Conservation (phyloP, 2,113 vertebrate genomes). For the Cryptotis parvus region DNA sequence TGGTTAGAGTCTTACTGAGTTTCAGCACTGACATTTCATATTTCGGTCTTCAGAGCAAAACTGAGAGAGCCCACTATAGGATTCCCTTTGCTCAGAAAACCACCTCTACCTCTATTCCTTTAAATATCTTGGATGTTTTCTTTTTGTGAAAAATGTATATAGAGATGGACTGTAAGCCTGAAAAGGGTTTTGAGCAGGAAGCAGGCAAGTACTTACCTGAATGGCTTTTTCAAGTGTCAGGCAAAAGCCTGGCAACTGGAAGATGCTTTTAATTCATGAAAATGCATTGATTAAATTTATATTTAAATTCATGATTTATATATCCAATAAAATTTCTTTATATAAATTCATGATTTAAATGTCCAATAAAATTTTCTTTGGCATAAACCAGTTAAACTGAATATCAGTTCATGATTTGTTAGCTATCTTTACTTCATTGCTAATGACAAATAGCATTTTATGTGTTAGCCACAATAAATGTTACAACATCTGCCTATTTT, state of each 20-base stretch:
- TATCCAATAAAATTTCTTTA: conserved; percentile 26
- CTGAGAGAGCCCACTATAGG: background rate
- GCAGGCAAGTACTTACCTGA: background rate
- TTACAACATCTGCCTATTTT: background rate
- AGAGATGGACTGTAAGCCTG: background rate
- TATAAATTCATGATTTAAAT: conserved; percentile 24
- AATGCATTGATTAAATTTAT: conserved; percentile 9
- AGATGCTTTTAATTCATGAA: conserved; percentile 36
- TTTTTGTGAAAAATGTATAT: background rate
- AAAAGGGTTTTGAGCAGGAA: background rate
- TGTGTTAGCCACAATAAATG: background rate
- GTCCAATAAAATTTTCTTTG: conserved; percentile 27
- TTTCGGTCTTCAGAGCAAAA: background rate
- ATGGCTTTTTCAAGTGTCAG: background rate
- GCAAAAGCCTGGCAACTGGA: conserved; percentile 30
- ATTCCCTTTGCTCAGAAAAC: background rate
- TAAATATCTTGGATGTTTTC: background rate
- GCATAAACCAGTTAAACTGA: conserved; percentile 22
- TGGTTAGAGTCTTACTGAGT: background rate
- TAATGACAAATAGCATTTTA: background rate
- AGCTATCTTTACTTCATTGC: conserved; percentile 1
- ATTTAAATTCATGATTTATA: conserved; percentile 28
- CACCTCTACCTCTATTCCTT: background rate
- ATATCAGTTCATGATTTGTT: conserved; percentile 16
- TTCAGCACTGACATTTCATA: background rate